Percentiles rank a stretch among this genome's conserved stretches.
phyloP scores from a whole-genome alignment of 2,888 invertebrate genomes.

The Eristalinus sepulchralis region DNA sequence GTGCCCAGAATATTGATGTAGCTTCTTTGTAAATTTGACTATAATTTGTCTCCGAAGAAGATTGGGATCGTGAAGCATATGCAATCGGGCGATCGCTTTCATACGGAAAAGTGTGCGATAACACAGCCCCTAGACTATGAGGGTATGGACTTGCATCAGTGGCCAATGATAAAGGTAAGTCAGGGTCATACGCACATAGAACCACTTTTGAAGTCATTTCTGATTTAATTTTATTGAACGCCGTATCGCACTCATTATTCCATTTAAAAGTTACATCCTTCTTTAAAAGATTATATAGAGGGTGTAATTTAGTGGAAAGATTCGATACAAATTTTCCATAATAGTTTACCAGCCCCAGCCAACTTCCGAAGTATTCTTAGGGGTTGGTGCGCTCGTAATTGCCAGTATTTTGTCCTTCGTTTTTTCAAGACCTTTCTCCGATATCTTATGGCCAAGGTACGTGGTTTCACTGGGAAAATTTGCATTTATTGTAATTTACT shows the following conservation, averaged over 20 bases:
- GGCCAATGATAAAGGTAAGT: constrained; percentile 50
- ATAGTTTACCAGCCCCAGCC: constrained; percentile 49
- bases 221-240: constrained; percentile 69
- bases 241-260: constrained; percentile 72
- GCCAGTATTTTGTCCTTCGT: constrained; percentile 72
- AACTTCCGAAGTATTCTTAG: constrained; percentile 61
- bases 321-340: constrained; percentile 34
- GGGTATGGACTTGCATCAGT: constrained; percentile 72
- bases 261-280: constrained; percentile 71
- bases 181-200: constrained; percentile 53
- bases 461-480: constrained; percentile 72
- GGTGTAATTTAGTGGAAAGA: constrained; percentile 23
- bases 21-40: constrained; percentile 59
- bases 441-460: constrained; percentile 74
- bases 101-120: constrained; percentile 22
- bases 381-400: constrained; percentile 72
- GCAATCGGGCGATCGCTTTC: constrained; percentile 47
- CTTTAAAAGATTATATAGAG: constrained; percentile 31
- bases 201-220: constrained; percentile 60
- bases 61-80: constrained; percentile 43
- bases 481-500: constrained; percentile 71
- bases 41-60: constrained; percentile 37
- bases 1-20: constrained; percentile 40
- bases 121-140: constrained; percentile 37
- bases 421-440: constrained; percentile 73